A percentile compares a stretch with the other conserved stretches of the same genome.
Evolutionary conservation across 2,797 vertebrate species (phyloP).

Genomic region (Pithecia hirsuta): DNA sequence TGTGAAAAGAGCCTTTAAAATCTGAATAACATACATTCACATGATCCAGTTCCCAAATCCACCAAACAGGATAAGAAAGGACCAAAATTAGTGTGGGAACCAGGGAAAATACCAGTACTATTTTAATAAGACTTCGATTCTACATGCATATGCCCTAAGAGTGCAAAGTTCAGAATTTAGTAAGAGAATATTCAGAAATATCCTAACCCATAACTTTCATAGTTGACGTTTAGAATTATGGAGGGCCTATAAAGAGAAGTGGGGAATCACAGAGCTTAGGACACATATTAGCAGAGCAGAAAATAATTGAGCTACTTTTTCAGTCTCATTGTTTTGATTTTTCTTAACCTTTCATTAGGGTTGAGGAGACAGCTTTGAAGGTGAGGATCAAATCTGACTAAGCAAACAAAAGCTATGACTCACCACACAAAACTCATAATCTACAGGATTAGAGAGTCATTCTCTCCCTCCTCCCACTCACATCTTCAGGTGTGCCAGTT

Average conservation of each 20-base stretch:
- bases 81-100: background rate
- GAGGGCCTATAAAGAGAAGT: background rate
- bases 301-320: background rate
- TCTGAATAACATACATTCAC: background rate
- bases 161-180: background rate
- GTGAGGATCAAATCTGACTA: slow-evolving; percentile 39
- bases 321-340: slow-evolving; percentile 12
- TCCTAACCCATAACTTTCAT: background rate
- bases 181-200: background rate
- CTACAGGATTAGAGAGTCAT: background rate
- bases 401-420: slow-evolving; percentile 25
- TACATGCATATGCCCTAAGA: background rate
- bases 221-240: background rate
- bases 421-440: slow-evolving; percentile 11
- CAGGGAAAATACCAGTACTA: background rate
- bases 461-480: background rate
- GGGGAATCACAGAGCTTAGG: background rate
- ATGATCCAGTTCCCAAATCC: background rate
- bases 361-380: background rate
- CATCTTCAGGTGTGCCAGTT: background rate
- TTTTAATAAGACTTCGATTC: slow-evolving; percentile 3
- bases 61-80: background rate
- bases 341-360: slow-evolving; percentile 2
- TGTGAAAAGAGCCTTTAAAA: background rate
- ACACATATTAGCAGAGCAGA: background rate